phyloP scores from a whole-genome alignment of 2,888 invertebrate genomes.

The Parnassius glacialis region DNA sequence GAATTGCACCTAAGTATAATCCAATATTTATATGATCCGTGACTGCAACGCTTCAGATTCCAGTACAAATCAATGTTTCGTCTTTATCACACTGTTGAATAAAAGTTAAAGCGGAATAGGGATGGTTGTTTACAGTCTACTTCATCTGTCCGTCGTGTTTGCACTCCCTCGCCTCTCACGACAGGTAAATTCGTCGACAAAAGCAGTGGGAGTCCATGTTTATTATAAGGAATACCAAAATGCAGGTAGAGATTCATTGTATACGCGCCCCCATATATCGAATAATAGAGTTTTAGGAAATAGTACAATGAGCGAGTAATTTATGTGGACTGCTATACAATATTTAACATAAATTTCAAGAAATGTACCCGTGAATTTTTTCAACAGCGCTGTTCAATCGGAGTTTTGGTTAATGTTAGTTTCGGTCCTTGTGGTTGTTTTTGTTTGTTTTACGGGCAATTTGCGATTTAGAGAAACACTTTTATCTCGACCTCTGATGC shows the following conservation, averaged over 20 bases:
- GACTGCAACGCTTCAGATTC: constrained; percentile 53
- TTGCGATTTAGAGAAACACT: constrained; percentile 59
- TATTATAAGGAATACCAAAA: constrained; percentile 71
- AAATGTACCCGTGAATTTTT: constrained; percentile 59
- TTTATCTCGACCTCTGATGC: constrained; percentile 43
- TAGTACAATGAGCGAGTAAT: constrained; percentile 75
- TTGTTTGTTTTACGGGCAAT: constrained; percentile 76
- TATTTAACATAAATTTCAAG: constrained; percentile 68
- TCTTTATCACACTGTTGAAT: constrained; percentile 34
- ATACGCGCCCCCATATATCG: constrained; percentile 57
- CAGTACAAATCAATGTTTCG: constrained; percentile 34
- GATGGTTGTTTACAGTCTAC: constrained; percentile 36
- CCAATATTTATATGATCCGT: constrained; percentile 77
- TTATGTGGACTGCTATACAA: constrained; percentile 69
- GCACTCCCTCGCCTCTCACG: constrained; percentile 59
- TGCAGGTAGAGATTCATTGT: constrained; percentile 70
- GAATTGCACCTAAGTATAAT: constrained; percentile 79
- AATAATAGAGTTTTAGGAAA: constrained; percentile 78
- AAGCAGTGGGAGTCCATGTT: constrained; percentile 67
- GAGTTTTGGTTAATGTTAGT: constrained; percentile 68
- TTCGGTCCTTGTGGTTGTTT: constrained; percentile 61
- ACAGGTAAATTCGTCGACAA: constrained; percentile 75
- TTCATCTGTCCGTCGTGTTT: constrained; percentile 61
- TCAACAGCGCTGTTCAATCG: constrained; percentile 39
- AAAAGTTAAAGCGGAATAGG: constrained; percentile 34